These are phyloP conservation scores for Eulemur macaco DNA, from an alignment of 2,113 vertebrate species.

Conservation along the genomic window DNA sequence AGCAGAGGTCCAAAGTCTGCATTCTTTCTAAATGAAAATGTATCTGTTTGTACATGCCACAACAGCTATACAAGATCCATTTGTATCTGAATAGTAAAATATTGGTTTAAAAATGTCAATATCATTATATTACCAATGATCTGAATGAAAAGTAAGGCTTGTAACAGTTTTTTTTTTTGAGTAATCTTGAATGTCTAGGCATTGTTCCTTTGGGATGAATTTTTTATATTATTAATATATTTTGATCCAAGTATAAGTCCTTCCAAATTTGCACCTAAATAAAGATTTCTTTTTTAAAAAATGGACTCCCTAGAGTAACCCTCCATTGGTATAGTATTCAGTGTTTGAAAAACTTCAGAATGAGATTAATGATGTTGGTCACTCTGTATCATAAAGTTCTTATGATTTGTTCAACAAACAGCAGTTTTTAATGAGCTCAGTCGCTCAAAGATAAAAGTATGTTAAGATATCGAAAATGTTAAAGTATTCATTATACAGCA, in stretches of 20 bases:
- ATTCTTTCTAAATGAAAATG: background rate
- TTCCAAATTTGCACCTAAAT: background rate
- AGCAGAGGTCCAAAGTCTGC: background rate
- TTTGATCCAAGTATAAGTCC: background rate
- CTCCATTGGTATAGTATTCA: background rate
- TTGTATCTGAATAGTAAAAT: background rate
- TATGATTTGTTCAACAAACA: slow-evolving; percentile 63
- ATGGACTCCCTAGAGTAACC: background rate
- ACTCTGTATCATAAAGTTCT: slow-evolving; percentile 70
- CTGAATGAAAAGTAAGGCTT: background rate
- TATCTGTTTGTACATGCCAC: background rate
- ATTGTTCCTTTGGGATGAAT: background rate
- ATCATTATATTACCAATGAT: background rate
- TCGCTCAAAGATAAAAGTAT: slow-evolving; percentile 67
- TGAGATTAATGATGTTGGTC: slow-evolving; percentile 62
- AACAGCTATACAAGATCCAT: background rate
- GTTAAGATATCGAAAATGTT: slow-evolving; percentile 47
- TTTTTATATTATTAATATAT: background rate
- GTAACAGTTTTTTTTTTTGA: background rate
- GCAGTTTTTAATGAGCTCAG: slow-evolving; percentile 70
- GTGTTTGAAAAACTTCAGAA: slow-evolving; percentile 48
- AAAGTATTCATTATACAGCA: slow-evolving; percentile 48
- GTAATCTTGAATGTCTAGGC: background rate
- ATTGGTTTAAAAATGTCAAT: background rate
- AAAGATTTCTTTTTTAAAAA: background rate